These are phyloP conservation scores for Festucalex cinctus DNA, from an alignment of 2,113 vertebrate species.

Conservation along the genomic window DNA sequence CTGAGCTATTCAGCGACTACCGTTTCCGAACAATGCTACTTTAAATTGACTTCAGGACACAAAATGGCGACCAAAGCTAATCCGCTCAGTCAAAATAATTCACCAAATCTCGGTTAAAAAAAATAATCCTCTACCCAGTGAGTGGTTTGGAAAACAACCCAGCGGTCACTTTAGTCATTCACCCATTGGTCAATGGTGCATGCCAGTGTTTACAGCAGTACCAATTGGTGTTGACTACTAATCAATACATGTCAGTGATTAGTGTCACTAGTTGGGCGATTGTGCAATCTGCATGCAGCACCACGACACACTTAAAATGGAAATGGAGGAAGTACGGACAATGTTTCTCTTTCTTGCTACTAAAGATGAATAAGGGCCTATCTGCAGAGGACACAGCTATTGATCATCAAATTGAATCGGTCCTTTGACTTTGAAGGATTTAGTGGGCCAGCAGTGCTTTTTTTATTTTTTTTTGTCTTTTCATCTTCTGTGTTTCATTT, in stretches of 20 bases:
- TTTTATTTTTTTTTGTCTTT: neutral
- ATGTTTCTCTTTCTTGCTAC: conserved; percentile 23
- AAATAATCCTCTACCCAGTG: too few species aligned
- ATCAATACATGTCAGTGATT: neutral
- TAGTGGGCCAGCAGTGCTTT: neutral
- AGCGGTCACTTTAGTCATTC: too few species aligned
- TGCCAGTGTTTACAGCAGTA: neutral
- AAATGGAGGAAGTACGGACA: conserved; percentile 36
- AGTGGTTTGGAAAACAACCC: too few species aligned
- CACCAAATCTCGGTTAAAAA: too few species aligned
- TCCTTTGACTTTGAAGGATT: conserved; percentile 45
- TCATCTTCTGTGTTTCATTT: conserved; percentile 11
- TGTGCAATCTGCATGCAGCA: neutral
- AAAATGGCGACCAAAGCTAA: too few species aligned
- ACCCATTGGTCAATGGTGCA: too few species aligned
- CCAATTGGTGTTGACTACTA: too few species aligned
- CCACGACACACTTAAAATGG: conserved; percentile 51
- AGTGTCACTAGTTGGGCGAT: too few species aligned
- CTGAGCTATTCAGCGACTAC: too few species aligned
- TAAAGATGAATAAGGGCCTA: conserved; percentile 46
- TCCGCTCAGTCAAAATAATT: too few species aligned
- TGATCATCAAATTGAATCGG: conserved; percentile 67
- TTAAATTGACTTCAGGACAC: too few species aligned
- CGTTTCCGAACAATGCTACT: too few species aligned
- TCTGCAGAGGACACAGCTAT: conserved; percentile 61